Conservation (phyloP, 2,797 vertebrate species). For the Enteromius paludinosus region DNA sequence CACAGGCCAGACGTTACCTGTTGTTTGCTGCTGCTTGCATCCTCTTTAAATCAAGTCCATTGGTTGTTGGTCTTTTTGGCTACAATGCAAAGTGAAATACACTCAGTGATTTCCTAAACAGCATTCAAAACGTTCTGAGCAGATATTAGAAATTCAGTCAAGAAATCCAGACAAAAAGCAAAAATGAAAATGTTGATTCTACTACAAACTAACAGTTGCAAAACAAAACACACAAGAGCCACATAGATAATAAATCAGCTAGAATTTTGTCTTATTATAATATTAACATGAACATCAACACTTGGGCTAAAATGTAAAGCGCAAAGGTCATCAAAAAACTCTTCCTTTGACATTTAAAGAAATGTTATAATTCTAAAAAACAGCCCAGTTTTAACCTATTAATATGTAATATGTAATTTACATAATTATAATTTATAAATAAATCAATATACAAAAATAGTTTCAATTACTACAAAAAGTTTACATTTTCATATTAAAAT, state of each 20-base stretch:
- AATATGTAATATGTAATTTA: neutral
- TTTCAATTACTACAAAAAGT: neutral
- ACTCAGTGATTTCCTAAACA: neutral
- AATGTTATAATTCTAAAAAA: neutral
- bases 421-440: neutral
- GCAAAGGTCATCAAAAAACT: neutral
- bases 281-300: neutral
- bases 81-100: neutral
- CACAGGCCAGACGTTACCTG: constrained; percentile 18
- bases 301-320: neutral
- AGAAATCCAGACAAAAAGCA: neutral
- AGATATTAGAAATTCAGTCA: neutral
- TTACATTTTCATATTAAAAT: neutral
- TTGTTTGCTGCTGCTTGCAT: neutral
- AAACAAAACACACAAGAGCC: neutral
- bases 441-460: neutral
- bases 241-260: neutral
- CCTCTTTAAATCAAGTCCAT: neutral
- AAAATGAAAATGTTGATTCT: neutral
- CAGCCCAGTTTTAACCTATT: neutral
- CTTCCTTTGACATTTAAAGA: too few relatives aligned
- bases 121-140: neutral
- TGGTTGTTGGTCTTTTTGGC: neutral
- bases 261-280: neutral
- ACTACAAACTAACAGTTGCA: neutral